These are phyloP conservation scores for Neopipo cinnamomea DNA, from an alignment of 2,113 vertebrate genomes.

Conservation along the genomic window DNA sequence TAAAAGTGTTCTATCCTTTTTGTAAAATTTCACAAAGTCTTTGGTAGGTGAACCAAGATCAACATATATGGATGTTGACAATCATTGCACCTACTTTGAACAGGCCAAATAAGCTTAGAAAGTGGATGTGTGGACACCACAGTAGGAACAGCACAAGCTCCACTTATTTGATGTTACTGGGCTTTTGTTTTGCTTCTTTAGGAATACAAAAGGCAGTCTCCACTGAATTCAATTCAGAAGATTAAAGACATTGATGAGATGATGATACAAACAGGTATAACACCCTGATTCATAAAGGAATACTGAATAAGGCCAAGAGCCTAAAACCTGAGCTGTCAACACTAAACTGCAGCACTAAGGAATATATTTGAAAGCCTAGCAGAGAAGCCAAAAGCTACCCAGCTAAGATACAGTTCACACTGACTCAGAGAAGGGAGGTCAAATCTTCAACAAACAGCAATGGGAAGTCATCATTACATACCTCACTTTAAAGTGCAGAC, in stretches of 20 bases:
- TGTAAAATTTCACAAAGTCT: background rate
- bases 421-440: background rate
- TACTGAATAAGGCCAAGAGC: background rate
- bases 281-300: constrained; percentile 9
- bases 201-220: background rate
- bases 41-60: background rate
- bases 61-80: background rate
- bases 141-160: background rate
- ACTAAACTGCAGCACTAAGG: background rate
- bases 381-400: background rate
- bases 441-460: background rate
- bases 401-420: background rate
- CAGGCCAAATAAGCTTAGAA: background rate
- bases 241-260: background rate
- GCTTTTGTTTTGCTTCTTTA: background rate
- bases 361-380: background rate
- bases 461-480: background rate
- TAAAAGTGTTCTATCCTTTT: background rate
- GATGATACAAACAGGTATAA: background rate
- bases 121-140: background rate
- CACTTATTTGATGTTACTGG: background rate
- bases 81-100: background rate
- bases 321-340: background rate
- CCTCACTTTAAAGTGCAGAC: background rate
- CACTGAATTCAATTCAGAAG: background rate